Percentiles rank a stretch among this genome's conserved stretches.
Evolutionary conservation across 2,113 vertebrate genomes (phyloP).

Genomic region (Labeo catla): DNA sequence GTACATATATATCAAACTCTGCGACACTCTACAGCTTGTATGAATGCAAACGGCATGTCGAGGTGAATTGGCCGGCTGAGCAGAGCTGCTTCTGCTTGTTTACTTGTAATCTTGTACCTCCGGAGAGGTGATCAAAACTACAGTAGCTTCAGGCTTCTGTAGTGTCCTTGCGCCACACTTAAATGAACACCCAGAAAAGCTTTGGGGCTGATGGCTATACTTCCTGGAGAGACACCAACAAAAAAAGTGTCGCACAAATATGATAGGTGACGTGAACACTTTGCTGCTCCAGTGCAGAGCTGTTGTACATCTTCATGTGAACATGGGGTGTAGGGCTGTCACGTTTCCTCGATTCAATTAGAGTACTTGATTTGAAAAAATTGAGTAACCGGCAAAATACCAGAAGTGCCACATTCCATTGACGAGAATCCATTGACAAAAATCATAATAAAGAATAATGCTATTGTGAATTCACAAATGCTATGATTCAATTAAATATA

Average conservation of each 20-base stretch:
- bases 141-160: conserved; percentile 62
- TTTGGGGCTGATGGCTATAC: conserved; percentile 70
- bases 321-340: too few relatives aligned
- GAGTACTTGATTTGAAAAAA: too few relatives aligned
- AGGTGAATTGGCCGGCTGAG: background rate
- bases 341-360: too few relatives aligned
- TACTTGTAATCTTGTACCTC: conserved; percentile 43
- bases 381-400: too few relatives aligned
- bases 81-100: conserved; percentile 2
- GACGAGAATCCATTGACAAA: too few relatives aligned
- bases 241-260: conserved; percentile 44
- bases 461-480: too few relatives aligned
- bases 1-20: conserved; percentile 2
- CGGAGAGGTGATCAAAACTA: conserved; percentile 62
- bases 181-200: conserved; percentile 73
- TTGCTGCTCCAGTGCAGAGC: too few relatives aligned
- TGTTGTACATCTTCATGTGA: too few relatives aligned
- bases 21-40: background rate
- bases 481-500: too few relatives aligned
- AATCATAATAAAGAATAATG: too few relatives aligned
- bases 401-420: too few relatives aligned
- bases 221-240: conserved; percentile 67
- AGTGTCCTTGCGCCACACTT: conserved; percentile 72
- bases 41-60: background rate
- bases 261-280: background rate